Percentiles rank a stretch among this genome's conserved stretches.
Conservation (phyloP, 2,888 invertebrate genomes). For the Chorisops tibialis region DNA sequence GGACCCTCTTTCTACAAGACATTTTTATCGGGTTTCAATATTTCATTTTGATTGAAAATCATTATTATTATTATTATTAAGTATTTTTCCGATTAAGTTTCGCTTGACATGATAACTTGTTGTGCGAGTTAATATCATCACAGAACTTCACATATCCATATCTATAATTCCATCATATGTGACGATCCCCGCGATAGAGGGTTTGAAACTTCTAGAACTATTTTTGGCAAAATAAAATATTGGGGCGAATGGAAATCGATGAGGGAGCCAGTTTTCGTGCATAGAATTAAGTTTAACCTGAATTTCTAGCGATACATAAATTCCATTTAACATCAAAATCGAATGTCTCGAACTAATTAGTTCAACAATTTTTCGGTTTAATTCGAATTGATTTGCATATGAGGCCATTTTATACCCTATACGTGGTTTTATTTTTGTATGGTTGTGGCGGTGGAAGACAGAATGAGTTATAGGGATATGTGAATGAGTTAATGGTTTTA, state of each 20-base stretch:
- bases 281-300: neutral
- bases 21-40: neutral
- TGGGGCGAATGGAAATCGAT: neutral
- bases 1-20: too few species aligned
- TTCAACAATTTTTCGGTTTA: constrained; percentile 14
- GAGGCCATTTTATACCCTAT: neutral
- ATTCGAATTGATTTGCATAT: constrained; percentile 25
- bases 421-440: neutral
- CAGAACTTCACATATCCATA: neutral
- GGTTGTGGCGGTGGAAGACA: neutral
- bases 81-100: too few species aligned
- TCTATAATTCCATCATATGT: neutral
- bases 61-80: constrained; percentile 31
- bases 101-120: neutral
- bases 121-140: too few species aligned
- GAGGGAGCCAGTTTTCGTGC: neutral
- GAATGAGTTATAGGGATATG: too few species aligned
- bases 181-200: too few species aligned
- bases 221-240: too few species aligned
- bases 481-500: too few species aligned
- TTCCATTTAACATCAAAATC: constrained; percentile 10
- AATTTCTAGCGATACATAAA: neutral
- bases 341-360: constrained; percentile 25
- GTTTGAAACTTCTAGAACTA: too few species aligned
- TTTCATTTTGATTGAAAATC: constrained; percentile 36